Evolutionary conservation across 1,140 invertebrate genomes (phyloP).

Genomic region (Aphaenogaster ashmeadi): DNA sequence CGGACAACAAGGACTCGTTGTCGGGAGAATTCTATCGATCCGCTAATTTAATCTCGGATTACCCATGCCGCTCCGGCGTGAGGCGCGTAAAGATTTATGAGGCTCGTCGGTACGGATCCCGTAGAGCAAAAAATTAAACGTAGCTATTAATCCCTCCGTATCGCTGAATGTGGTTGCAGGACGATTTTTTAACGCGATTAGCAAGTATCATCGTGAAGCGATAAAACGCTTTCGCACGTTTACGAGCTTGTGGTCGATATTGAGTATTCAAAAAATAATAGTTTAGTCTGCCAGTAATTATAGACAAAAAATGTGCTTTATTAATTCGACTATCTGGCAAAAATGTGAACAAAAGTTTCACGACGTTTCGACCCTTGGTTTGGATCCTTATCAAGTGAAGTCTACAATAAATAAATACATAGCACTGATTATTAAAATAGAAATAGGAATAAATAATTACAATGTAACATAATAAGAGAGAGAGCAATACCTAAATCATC

Average conservation of each 20-base stretch:
- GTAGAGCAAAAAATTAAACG: constrained; percentile 40
- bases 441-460: too few species aligned
- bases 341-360: too few species aligned
- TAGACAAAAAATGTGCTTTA: too few species aligned
- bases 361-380: too few species aligned
- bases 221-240: neutral
- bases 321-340: too few species aligned
- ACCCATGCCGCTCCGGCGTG: neutral
- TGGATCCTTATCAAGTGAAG: too few species aligned
- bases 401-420: too few species aligned
- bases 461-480: too few species aligned
- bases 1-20: constrained; percentile 20
- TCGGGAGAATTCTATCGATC: constrained; percentile 37
- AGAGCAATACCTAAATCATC: too few species aligned
- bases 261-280: neutral
- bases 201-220: neutral
- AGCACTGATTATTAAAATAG: too few species aligned
- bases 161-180: neutral
- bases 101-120: constrained; percentile 4
- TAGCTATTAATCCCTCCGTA: constrained; percentile 27
- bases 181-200: constrained; percentile 26
- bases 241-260: too few species aligned
- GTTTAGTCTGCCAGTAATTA: too few species aligned
- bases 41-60: constrained; percentile 58
- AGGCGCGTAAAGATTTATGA: constrained; percentile 53